A percentile compares a stretch with the other conserved stretches of the same genome.
Evolutionary conservation across 2,888 invertebrate genomes (phyloP).

Genomic region (Esperia sulphurella): DNA sequence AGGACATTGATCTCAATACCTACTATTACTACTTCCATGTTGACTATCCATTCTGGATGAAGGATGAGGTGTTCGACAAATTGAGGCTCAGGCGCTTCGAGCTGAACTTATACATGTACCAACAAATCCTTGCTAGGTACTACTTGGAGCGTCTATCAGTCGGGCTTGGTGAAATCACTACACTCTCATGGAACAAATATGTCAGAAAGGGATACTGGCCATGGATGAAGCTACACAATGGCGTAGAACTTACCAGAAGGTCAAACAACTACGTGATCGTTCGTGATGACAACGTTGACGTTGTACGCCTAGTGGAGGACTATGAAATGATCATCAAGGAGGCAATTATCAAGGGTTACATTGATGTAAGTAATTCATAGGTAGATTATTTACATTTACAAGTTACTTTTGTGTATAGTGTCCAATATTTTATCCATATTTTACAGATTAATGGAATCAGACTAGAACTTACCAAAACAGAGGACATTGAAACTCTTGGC

Average conservation of each 20-base stretch:
- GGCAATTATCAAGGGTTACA: slow-evolving; percentile 76
- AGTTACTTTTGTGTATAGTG: too few species aligned
- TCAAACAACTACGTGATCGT: slow-evolving; percentile 59
- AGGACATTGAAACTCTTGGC: slow-evolving; percentile 77
- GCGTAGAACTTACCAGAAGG: slow-evolving; percentile 74
- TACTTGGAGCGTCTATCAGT: slow-evolving; percentile 76
- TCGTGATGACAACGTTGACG: slow-evolving; percentile 42
- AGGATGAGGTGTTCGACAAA: slow-evolving; percentile 56
- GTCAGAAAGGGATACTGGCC: slow-evolving; percentile 78
- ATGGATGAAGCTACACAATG: slow-evolving; percentile 74
- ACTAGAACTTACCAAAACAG: slow-evolving; percentile 52
- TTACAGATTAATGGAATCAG: slow-evolving; percentile 59
- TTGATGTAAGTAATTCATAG: slow-evolving; percentile 56
- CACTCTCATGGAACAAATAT: slow-evolving; percentile 65
- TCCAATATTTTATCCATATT: slow-evolving; percentile 4
- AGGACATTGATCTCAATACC: slow-evolving; percentile 82
- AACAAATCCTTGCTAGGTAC: slow-evolving; percentile 82
- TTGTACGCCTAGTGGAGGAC: slow-evolving; percentile 46
- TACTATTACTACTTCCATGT: slow-evolving; percentile 82
- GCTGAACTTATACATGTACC: slow-evolving; percentile 80
- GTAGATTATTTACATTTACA: not conserved
- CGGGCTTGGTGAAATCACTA: slow-evolving; percentile 59
- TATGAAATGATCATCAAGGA: slow-evolving; percentile 78
- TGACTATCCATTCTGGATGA: slow-evolving; percentile 82
- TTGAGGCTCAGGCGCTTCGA: slow-evolving; percentile 67